Base-by-base conservation (phyloP, 92 coral and sea anemone genomes). In the Porites evermanni region DNA sequence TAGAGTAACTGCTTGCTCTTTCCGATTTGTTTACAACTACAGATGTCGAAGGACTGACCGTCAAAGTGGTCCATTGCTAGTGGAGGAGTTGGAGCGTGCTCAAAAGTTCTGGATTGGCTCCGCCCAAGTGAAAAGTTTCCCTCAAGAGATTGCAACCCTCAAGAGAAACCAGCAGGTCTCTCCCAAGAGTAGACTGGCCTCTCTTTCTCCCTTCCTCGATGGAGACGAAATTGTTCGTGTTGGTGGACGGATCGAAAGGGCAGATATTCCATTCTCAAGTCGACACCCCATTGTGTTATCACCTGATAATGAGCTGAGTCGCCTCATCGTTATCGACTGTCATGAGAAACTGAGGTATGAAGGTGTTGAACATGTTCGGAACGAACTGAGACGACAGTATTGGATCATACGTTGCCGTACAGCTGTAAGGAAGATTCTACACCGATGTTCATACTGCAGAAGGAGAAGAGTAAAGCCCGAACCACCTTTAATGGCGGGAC, bases 401-500 rank as follows among this genome's bases (percentile, higher is more conserved):
- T 92, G 91, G 91, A 86, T 81, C 58, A 61, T 92, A 6, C 75
- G 87, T 47, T 79, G 72, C 17, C 86, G 87, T 14, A 51, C 85
- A 17, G 29, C 82, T 10, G 87, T 74, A 7, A 67, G 68, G n/a
- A 69, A 78, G 79, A 20, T 82, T n/a, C 29, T 69, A 3, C 68
- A 63, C 53, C 64, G 26, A 32, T 88, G 92, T 70, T 73, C 82
- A 69, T 71, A 70, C 68, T 92, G 93, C 63, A 82, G 75, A 64
- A 67, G 67, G 65, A 84, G 85, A 44, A 86, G 72, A 74, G 86
- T 75, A 12, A 79, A 84, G 38, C 92, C 92, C 3, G 54, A 12
- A 7, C 81, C 94, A 12, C 94, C 94, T 16, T 69, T 54, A 56
- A 91, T 86, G 93, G 91, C 91, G 38, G 90, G 83, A 70, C 73